Percentiles rank a stretch among this genome's conserved stretches.
phyloP scores from a whole-genome alignment of 2,888 invertebrate genomes.

The Itoplectis maculator region DNA sequence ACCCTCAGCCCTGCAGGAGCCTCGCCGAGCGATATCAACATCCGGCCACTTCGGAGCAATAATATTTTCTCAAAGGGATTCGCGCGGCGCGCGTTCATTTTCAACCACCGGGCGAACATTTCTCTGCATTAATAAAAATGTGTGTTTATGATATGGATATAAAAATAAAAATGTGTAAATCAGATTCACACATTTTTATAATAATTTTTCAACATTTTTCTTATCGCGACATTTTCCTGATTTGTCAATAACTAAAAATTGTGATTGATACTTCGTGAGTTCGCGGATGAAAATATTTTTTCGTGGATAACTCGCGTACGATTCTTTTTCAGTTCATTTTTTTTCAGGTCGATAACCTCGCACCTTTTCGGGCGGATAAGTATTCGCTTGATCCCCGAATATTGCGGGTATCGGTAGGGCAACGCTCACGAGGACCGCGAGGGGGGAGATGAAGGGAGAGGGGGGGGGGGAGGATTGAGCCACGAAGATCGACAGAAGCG shows the following conservation, averaged over 20 bases:
- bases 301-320: too few relatives aligned
- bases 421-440: too few relatives aligned
- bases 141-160: too few relatives aligned
- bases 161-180: too few relatives aligned
- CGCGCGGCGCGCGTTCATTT: slow-evolving; percentile 23
- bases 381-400: slow-evolving; percentile 59
- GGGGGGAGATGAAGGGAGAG: neutral
- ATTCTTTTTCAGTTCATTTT: too few relatives aligned
- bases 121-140: too few relatives aligned
- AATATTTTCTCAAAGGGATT: slow-evolving; percentile 51
- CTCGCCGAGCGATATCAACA: slow-evolving; percentile 38
- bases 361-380: slow-evolving; percentile 34
- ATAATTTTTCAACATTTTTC: too few relatives aligned
- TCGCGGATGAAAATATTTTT: too few relatives aligned
- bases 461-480: neutral
- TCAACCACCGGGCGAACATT: neutral
- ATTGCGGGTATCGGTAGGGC: slow-evolving; percentile 50
- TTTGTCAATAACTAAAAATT: too few relatives aligned
- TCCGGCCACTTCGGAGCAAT: slow-evolving; percentile 47
- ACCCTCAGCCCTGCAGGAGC: slow-evolving; percentile 34
- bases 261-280: too few relatives aligned
- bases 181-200: too few relatives aligned
- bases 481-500: slow-evolving; percentile 2
- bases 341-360: slow-evolving; percentile 32
- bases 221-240: too few relatives aligned